Evolutionary conservation across 2,113 vertebrate genomes (phyloP), one percentile per base, ranked within the genome.

Genomic region (Brachypodius melanocephalos): DNA sequence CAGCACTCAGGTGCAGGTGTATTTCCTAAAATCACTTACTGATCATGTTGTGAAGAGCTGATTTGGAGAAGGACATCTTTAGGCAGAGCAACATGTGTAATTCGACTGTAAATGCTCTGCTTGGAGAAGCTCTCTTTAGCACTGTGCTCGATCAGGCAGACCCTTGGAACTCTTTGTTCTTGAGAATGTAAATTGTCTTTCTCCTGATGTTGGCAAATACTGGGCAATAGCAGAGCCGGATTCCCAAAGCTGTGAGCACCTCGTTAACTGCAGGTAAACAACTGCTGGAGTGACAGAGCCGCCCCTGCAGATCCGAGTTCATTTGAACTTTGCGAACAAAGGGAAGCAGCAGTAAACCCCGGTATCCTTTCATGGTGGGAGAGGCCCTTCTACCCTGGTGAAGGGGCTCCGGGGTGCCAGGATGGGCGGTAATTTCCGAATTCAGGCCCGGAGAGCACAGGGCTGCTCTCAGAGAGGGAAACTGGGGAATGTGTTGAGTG

Each of bases 351-450:
- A 24, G 32, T 62, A 5, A 55, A 32, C 25, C 7, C 3, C 38
- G 10, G 4, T 2, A 2, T 5, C 21, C 42, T 71, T 28, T 17
- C 1, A 2, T 6, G 62, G 88, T 38, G 12, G 40, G 31, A 21
- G 3, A 5, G 48, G 14, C 36, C 2, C 52, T 55, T 17, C 48
- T 1, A 8, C 43, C 48, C 77, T 46, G 10, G 14, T 42, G 3
- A 21, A 20, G 45, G 17, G 26, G 34, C 48, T 85, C 66, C 54
- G 32, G 4, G 14, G 29, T 45, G 58, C 36, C 34, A 22, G 62
- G 55, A 10, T 0, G 0, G 2, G 68, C 20, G 66, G 48, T 3
- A 3, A 15, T 43, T 20, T 49, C n/a, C 2, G 0, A 10, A 20
- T 77, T 16, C 43, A 10, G n/a, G 10, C 34, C n/a, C 6, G 17